Conservation (phyloP, 2,113 vertebrate genomes). For the Dryoscopus gambensis region DNA sequence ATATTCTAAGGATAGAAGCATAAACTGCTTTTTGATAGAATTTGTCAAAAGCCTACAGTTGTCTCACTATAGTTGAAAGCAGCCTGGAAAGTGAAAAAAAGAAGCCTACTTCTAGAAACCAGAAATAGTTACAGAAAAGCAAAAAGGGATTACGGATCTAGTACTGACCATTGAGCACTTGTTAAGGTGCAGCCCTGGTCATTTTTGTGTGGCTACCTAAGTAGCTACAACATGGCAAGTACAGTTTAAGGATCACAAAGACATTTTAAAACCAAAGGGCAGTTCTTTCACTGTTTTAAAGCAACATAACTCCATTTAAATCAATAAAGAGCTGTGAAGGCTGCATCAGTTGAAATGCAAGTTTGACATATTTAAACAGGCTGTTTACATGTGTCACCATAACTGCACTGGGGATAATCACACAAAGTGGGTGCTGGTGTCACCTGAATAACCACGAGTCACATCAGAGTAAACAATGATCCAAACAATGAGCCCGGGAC, state of each 20-base stretch:
- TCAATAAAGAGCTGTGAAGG: not conserved
- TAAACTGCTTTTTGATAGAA: not conserved
- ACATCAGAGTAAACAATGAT: not conserved
- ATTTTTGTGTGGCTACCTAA: not conserved
- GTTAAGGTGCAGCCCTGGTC: not conserved
- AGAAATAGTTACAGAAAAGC: not conserved
- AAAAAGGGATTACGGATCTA: not conserved
- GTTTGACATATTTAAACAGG: not conserved
- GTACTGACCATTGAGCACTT: not conserved
- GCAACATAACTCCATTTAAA: not conserved
- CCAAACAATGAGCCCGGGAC: not conserved
- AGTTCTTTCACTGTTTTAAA: not conserved
- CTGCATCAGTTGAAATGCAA: not conserved
- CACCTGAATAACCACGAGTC: not conserved
- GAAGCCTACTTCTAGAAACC: not conserved
- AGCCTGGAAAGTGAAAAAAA: not conserved
- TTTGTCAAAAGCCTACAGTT: not conserved
- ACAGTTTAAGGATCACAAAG: not conserved
- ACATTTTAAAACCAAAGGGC: not conserved
- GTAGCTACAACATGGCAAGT: not conserved
- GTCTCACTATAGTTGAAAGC: not conserved
- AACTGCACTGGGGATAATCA: not conserved
- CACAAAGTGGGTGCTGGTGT: not conserved
- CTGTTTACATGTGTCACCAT: not conserved
- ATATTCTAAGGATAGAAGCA: not conserved